phyloP scores from a whole-genome alignment of 2,113 vertebrate genomes.

The Platichthys flesus region DNA sequence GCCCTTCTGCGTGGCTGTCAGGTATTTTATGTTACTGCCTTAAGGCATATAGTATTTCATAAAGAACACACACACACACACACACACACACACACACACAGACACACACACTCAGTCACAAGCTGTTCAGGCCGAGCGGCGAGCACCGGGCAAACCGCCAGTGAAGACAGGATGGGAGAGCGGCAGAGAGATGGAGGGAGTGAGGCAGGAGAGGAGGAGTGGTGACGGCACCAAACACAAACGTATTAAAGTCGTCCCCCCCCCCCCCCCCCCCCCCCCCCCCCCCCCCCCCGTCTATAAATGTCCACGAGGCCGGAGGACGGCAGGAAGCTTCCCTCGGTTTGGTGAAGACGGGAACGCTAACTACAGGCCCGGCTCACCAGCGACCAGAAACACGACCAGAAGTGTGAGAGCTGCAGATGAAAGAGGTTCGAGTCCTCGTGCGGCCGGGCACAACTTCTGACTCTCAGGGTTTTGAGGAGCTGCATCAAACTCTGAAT shows the following conservation, averaged over 20 bases:
- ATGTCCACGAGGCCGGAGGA: slow-evolving; percentile 65
- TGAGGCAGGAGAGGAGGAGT: slow-evolving; percentile 51
- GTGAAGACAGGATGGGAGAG: slow-evolving; percentile 29
- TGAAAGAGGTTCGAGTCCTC: slow-evolving; percentile 71
- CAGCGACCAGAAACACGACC: slow-evolving; percentile 79
- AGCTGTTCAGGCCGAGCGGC: slow-evolving; percentile 54
- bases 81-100: slow-evolving; percentile 17
- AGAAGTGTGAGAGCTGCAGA: slow-evolving; percentile 77
- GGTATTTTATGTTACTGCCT: slow-evolving; percentile 56
- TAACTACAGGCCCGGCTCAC: slow-evolving; percentile 77
- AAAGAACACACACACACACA: background rate
- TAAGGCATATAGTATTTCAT: slow-evolving; percentile 47
- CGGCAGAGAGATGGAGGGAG: slow-evolving; percentile 57
- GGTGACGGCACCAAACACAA: slow-evolving; percentile 69
- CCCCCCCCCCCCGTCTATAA: slow-evolving; percentile 68
- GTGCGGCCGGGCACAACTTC: slow-evolving; percentile 64
- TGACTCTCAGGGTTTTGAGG: slow-evolving; percentile 69
- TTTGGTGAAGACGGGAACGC: slow-evolving; percentile 71
- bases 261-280: slow-evolving; percentile 54
- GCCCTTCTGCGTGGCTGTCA: slow-evolving; percentile 49
- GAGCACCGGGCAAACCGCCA: slow-evolving; percentile 50
- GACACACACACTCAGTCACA: slow-evolving; percentile 21
- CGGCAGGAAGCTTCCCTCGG: slow-evolving; percentile 63
- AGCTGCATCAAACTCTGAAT: slow-evolving; percentile 63
- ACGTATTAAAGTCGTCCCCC: slow-evolving; percentile 75